A percentile compares a stretch with the other conserved stretches of the same genome.
These are phyloP conservation scores for Lordiphosa fenestrarum DNA, from an alignment of 2,888 invertebrate genomes.

Conservation along the genomic window DNA sequence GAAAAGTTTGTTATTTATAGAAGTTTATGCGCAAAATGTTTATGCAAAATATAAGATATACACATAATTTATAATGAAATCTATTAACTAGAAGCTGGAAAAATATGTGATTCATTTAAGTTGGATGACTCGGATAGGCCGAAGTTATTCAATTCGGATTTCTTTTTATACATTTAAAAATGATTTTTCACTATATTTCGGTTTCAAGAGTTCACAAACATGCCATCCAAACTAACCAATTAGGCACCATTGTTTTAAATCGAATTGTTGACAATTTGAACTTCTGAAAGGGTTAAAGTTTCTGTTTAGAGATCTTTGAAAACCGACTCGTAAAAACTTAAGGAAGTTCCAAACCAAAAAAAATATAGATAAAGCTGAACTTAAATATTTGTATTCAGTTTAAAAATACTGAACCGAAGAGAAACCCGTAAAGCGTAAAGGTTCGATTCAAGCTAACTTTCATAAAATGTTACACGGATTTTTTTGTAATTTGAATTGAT, in stretches of 20 bases:
- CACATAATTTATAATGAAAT: slow-evolving; percentile 25
- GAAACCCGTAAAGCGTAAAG: no score
- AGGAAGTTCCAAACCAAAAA: no score
- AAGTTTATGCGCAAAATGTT: slow-evolving; percentile 48
- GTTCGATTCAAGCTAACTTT: no score
- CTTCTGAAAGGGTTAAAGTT: no score
- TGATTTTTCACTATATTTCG: slow-evolving; percentile 13
- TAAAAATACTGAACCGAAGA: no score
- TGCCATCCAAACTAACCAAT: background rate
- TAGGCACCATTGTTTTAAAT: background rate
- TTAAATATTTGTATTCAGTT: no score
- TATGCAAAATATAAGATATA: slow-evolving; percentile 14
- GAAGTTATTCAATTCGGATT: slow-evolving; percentile 5
- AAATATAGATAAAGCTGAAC: no score
- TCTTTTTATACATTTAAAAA: background rate
- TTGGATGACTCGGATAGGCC: slow-evolving; percentile 4
- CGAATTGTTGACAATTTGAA: background rate
- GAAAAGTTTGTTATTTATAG: slow-evolving; percentile 44
- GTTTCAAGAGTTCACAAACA: slow-evolving; percentile 18
- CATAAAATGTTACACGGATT: no score
- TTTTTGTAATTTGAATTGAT: no score
- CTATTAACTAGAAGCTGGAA: slow-evolving; percentile 32
- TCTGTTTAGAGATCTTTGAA: no score
- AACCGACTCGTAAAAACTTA: no score
- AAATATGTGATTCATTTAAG: slow-evolving; percentile 21